These are phyloP conservation scores for Pantherophis vulpinus DNA, from an alignment of 2,797 vertebrate genomes.

Conservation along the genomic window DNA sequence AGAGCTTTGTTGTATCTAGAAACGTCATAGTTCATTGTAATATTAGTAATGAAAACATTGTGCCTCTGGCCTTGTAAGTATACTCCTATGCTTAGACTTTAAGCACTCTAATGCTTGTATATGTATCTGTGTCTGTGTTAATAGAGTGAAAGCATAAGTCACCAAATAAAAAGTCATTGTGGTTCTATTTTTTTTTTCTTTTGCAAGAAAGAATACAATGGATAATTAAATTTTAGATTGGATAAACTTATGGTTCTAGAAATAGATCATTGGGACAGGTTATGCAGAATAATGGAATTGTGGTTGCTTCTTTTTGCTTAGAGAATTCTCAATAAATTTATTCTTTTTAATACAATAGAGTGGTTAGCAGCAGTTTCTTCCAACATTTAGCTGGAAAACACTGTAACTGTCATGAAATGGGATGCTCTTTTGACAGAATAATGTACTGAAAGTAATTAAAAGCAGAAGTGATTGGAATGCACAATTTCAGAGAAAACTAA, in stretches of 20 bases:
- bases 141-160: not conserved
- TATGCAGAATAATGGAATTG: conserved; percentile 6
- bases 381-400: conserved; percentile 30
- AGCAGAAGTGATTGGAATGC: not conserved
- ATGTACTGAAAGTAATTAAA: conserved; percentile 25
- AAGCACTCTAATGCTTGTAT: not conserved
- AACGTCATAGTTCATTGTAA: not conserved
- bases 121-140: not conserved
- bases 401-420: not conserved
- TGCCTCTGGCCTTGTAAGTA: not conserved
- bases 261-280: conserved; percentile 31
- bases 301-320: conserved; percentile 25
- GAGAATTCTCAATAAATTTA: conserved; percentile 3
- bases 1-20: conserved; percentile 2
- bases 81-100: not conserved
- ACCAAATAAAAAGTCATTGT: conserved; percentile 26
- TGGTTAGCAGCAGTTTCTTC: conserved; percentile 26
- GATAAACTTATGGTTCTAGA: conserved; percentile 42
- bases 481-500: conserved; percentile 26
- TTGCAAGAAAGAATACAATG: conserved; percentile 46
- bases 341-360: conserved; percentile 39
- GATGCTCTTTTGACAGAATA: not conserved
- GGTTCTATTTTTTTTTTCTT: conserved; percentile 33
- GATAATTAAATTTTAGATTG: conserved; percentile 52
- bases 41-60: not conserved